phyloP scores from a whole-genome alignment of 1,140 invertebrate species.

The Drosophila sechellia region DNA sequence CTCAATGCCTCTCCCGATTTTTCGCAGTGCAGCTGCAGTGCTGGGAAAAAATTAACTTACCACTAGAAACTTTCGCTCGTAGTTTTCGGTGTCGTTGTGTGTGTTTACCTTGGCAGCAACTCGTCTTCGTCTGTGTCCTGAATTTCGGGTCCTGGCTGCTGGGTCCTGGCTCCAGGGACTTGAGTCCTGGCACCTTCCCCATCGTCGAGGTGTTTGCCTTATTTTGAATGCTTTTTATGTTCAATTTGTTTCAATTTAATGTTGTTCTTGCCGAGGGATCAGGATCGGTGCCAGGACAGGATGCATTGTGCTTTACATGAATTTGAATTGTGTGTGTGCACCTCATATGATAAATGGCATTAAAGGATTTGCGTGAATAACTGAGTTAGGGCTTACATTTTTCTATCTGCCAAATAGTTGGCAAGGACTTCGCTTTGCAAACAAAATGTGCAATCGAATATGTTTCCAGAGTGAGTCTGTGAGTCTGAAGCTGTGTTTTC shows the following conservation, averaged over 20 bases:
- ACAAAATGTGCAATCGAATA: conserved; percentile 35
- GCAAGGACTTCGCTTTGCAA: conserved; percentile 39
- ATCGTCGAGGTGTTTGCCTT: conserved; percentile 73
- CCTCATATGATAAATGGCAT: conserved; percentile 76
- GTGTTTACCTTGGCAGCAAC: conserved; percentile 76
- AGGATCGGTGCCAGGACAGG: conserved; percentile 44
- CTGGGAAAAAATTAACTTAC: conserved; percentile 38
- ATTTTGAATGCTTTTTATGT: conserved; percentile 83
- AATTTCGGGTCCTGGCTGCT: conserved; percentile 25
- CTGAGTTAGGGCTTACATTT: conserved; percentile 59
- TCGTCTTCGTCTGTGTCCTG: conserved; percentile 50
- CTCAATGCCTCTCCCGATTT: background rate
- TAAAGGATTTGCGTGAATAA: conserved; percentile 79
- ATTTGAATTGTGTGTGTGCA: conserved; percentile 63
- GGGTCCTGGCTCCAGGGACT: conserved; percentile 14
- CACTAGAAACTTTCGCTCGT: conserved; percentile 29
- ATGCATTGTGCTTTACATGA: conserved; percentile 74
- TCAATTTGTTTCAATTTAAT: conserved; percentile 83
- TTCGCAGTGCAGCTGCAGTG: conserved; percentile 12
- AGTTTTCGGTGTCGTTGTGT: conserved; percentile 55
- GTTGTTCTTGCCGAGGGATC: conserved; percentile 77
- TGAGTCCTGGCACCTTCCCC: conserved; percentile 22
- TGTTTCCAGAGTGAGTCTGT: conserved; percentile 1
- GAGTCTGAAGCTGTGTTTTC: background rate
- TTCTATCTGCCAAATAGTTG: conserved; percentile 46